These are phyloP conservation scores for Marmota flaviventris DNA, from an alignment of 2,113 vertebrate genomes.

Conservation along the genomic window DNA sequence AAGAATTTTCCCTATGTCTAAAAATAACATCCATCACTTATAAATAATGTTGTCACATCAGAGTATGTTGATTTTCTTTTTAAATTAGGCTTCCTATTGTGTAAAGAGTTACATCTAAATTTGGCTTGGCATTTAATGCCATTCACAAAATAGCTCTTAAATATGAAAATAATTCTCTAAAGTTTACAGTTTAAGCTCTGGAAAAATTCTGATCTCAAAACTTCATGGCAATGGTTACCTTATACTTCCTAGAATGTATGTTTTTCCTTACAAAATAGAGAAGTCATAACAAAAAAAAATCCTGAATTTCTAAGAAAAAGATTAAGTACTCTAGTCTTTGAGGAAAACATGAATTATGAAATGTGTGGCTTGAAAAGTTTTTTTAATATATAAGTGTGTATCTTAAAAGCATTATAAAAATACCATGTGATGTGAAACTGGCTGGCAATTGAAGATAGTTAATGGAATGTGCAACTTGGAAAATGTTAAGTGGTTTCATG, in stretches of 20 bases:
- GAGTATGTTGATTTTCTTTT: neutral
- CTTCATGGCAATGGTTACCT: neutral
- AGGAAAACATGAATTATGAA: conserved; percentile 52
- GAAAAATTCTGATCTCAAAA: neutral
- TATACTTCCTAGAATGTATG: neutral
- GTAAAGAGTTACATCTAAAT: neutral
- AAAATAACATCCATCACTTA: neutral
- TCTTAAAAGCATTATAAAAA: neutral
- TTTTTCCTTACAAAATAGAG: neutral
- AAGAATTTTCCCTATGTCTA: neutral
- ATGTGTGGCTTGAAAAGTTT: neutral
- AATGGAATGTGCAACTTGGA: neutral
- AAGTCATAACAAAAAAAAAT: neutral
- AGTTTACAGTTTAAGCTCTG: neutral
- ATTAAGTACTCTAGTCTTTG: neutral
- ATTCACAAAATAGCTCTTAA: neutral
- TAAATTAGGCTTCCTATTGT: neutral
- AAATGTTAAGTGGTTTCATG: neutral
- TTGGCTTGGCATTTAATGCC: neutral
- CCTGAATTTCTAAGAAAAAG: neutral
- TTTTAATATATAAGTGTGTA: neutral
- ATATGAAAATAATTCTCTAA: neutral
- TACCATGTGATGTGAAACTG: neutral
- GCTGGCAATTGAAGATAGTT: neutral
- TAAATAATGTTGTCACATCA: neutral